phyloP scores from a whole-genome alignment of 2,797 vertebrate genomes.

The Spondyliosoma cantharus region DNA sequence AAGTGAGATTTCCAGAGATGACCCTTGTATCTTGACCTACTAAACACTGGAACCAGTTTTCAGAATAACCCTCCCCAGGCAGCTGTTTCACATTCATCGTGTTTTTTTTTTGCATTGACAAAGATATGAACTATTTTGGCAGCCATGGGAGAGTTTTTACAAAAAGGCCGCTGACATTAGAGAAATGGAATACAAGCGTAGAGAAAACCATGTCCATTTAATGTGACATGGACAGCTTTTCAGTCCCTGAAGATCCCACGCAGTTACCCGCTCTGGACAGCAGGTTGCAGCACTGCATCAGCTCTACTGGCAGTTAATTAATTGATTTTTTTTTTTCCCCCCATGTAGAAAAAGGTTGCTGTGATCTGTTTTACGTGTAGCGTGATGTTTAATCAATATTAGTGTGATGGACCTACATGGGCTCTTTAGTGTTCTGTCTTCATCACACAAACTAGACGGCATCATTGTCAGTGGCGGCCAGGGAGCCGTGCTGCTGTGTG shows the following conservation, averaged over 20 bases:
- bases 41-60: background rate
- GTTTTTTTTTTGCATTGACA: conserved; percentile 29
- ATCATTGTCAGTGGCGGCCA: conserved; percentile 1
- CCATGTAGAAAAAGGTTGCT: conserved; percentile 54
- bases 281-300: conserved; percentile 72
- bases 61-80: background rate
- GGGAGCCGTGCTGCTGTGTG: conserved; percentile 1
- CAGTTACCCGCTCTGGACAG: conserved; percentile 62
- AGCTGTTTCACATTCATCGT: conserved; percentile 1
- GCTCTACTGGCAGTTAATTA: conserved; percentile 53
- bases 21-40: conserved; percentile 1
- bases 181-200: conserved; percentile 14
- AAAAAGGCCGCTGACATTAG: conserved; percentile 7
- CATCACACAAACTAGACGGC: conserved; percentile 17
- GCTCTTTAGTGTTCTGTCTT: conserved; percentile 35
- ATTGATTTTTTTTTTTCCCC: conserved; percentile 42
- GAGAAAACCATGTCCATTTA: conserved; percentile 10
- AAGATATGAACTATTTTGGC: conserved; percentile 36
- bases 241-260: background rate
- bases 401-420: conserved; percentile 50
- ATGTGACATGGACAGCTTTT: conserved; percentile 6
- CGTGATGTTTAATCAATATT: conserved; percentile 61
- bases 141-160: conserved; percentile 15
- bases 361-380: conserved; percentile 53
- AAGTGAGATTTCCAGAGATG: background rate